Percentiles rank a stretch among this genome's conserved stretches.
phyloP scores from a whole-genome alignment of 2,113 vertebrate genomes.

The Orthochromis malagaraziensis region DNA sequence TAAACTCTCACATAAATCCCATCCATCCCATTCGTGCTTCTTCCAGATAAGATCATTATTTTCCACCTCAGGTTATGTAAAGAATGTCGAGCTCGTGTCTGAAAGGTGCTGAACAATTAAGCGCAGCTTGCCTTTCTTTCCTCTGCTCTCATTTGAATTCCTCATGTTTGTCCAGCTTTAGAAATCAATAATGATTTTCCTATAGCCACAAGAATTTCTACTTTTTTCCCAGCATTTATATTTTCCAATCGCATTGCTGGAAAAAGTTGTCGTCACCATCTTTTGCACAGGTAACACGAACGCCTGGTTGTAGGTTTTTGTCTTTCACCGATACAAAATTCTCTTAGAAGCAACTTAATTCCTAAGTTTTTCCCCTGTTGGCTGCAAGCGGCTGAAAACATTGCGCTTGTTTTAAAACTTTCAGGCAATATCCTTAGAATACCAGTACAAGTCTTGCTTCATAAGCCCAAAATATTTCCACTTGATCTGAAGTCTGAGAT shows the following conservation, averaged over 20 bases:
- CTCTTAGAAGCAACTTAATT: background rate
- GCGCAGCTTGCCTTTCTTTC: background rate
- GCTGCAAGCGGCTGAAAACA: background rate
- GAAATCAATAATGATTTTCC: background rate
- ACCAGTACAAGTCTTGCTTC: background rate
- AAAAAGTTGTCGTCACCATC: rapidly evolving
- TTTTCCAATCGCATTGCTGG: background rate
- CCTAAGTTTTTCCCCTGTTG: background rate
- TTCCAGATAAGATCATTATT: rapidly evolving
- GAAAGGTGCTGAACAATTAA: background rate
- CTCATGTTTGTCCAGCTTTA: background rate
- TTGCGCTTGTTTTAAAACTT: background rate
- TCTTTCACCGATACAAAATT: background rate
- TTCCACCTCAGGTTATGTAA: background rate
- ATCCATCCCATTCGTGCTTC: background rate
- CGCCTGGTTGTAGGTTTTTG: background rate
- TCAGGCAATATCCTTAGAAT: background rate
- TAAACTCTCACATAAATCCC: background rate
- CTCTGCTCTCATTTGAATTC: background rate
- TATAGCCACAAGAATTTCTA: rapidly evolving
- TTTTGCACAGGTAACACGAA: rapidly evolving
- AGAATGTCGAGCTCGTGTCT: background rate
- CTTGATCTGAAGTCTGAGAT: background rate
- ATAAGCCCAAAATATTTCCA: background rate
- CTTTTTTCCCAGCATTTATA: background rate